Percentiles rank a stretch among this genome's conserved stretches.
Evolutionary conservation across 1,140 invertebrate genomes (phyloP).

Genomic region (Aphaenogaster rudis): DNA sequence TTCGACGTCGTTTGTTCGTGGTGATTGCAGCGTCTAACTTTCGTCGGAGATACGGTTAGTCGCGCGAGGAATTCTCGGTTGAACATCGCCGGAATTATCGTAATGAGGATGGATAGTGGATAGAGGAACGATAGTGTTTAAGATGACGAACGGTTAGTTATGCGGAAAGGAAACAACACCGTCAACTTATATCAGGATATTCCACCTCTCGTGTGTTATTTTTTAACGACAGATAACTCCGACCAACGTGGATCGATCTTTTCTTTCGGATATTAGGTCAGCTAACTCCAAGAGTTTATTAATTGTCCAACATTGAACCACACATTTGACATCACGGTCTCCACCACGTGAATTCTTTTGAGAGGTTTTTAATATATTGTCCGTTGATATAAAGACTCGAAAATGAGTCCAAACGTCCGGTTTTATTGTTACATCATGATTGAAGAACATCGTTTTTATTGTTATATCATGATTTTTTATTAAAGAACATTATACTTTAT

Average conservation of each 20-base stretch:
- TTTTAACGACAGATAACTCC: neutral
- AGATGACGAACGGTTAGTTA: neutral
- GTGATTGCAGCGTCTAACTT: conserved; percentile 33
- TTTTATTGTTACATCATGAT: no score
- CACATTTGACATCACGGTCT: no score
- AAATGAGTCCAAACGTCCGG: no score
- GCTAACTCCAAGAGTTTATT: neutral
- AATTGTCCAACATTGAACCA: no score
- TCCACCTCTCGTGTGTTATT: neutral
- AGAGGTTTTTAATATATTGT: no score
- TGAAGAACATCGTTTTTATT: no score
- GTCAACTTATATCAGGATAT: neutral
- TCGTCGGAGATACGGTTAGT: neutral
- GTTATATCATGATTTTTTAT: no score
- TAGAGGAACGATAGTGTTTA: neutral
- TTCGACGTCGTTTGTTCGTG: conserved; percentile 30
- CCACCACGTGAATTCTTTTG: no score
- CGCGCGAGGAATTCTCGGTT: neutral
- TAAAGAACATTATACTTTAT: no score
- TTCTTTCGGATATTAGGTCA: neutral
- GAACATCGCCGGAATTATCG: neutral
- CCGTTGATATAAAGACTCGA: no score
- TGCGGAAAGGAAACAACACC: neutral
- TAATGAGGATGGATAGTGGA: neutral
- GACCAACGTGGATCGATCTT: neutral